Base-by-base conservation (phyloP, 2,888 invertebrate genomes). In the Epicampocera succincta region DNA sequence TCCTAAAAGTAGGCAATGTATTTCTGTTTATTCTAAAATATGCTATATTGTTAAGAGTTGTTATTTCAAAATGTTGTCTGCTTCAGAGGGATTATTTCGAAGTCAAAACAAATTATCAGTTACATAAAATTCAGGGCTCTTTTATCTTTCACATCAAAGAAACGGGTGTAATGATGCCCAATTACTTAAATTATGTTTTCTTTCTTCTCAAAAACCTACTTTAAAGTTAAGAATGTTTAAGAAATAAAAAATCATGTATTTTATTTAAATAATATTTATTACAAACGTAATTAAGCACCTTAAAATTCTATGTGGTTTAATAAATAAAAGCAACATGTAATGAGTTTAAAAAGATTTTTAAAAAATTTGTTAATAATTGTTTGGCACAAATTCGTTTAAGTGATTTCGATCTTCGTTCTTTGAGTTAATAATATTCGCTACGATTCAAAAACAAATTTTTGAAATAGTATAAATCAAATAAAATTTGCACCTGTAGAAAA, bases 1-100 rank as follows among this genome's bases (percentile, higher is more conserved):
- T 76, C 80, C 79, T 85, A 84, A 87, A 85, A 84, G 79, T 80
- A 68, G 46, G 74, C 73, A 84, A 77, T 83, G 69, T 61, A 66
- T 71, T 69, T 66, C 42, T 42, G 8, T 56, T 42, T 60, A 9
- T 9, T 8, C 8, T 8, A 33, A 5, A 1, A 33, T 3, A 29
- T 3, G 5, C 9, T 33, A 4, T 6, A 4, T 29, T 29, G 6
- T 33, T 33, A 33, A 33, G 8, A 3, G 33, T 60, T 21, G 3
- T 21, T 6, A 12, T 44, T 5, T 9, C 5, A 25, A 3, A 25
- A 25, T 25, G 5, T 19, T 42, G 2, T 38, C 15, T 25, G 13
- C 40, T 29, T 33, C 42, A 19, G 8, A 29, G n/a, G 9, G n/a
- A 12, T 58, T 58, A 50, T 61, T 29, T 60, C 48, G 40, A 42